Evolutionary conservation across 2,888 invertebrate genomes (phyloP).

Genomic region (Lasiommata megera): DNA sequence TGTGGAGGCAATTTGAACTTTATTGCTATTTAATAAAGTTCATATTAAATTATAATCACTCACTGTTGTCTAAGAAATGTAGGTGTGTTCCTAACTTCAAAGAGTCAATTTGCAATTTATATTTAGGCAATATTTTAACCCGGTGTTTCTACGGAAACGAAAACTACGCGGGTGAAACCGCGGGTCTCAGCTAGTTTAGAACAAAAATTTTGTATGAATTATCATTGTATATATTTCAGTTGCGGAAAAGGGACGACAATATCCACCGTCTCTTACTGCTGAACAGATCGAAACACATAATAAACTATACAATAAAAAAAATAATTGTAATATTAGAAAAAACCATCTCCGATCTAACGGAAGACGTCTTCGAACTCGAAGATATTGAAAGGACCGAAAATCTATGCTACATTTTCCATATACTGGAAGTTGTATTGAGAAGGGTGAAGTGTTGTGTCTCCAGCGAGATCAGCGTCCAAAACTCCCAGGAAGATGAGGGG

Average conservation of each 20-base stretch:
- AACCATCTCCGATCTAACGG: constrained; percentile 38
- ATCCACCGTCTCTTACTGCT: constrained; percentile 53
- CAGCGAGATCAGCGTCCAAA: constrained; percentile 37
- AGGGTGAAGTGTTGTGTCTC: constrained; percentile 39
- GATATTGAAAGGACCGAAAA: constrained; percentile 52
- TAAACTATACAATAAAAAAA: constrained; percentile 57
- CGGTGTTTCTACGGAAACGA: no score
- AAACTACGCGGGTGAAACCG: no score
- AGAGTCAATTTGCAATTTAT: no score
- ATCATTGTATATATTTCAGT: no score
- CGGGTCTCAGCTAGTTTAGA: no score
- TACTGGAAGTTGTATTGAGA: constrained; percentile 53
- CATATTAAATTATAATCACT: no score
- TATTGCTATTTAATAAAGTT: no score
- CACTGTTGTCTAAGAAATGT: no score
- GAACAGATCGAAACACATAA: constrained; percentile 58
- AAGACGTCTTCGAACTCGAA: constrained; percentile 45
- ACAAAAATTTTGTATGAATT: no score
- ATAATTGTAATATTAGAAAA: constrained; percentile 47
- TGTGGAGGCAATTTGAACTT: no score
- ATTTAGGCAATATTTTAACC: no score
- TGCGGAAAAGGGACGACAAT: constrained; percentile 54
- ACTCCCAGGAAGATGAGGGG: constrained; percentile 44
- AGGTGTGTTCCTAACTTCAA: no score
- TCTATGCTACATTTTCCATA: constrained; percentile 53